Evolutionary conservation across 2,113 vertebrate species (phyloP).

Genomic region (Dipodomys merriami): DNA sequence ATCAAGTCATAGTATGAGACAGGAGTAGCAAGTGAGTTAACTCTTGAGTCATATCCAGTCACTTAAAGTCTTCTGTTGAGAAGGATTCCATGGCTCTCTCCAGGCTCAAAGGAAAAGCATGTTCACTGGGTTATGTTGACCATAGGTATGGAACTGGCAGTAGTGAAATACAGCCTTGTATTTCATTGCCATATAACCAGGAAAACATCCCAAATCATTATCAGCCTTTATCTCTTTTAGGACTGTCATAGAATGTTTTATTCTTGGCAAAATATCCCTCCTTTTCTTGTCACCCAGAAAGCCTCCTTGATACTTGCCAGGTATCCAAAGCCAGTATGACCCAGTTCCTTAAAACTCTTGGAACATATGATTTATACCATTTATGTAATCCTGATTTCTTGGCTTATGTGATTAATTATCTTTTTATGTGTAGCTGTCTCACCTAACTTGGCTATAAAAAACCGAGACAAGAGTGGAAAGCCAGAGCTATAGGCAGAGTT

Average conservation of each 20-base stretch:
- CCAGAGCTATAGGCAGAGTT: neutral
- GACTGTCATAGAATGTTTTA: slow-evolving; percentile 8
- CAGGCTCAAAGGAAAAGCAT: neutral
- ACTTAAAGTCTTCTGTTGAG: neutral
- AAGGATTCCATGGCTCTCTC: neutral
- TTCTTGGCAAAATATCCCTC: slow-evolving; percentile 31
- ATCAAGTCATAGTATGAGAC: neutral
- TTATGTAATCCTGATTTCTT: slow-evolving; percentile 62
- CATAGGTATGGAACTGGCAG: neutral
- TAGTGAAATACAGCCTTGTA: neutral
- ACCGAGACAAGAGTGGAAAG: slow-evolving; percentile 41
- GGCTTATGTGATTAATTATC: slow-evolving; percentile 58
- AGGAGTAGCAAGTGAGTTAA: neutral
- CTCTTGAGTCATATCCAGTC: neutral
- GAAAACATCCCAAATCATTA: neutral
- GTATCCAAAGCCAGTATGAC: slow-evolving; percentile 29
- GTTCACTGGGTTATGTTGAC: neutral
- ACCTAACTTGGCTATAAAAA: slow-evolving; percentile 45
- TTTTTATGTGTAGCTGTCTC: slow-evolving; percentile 47
- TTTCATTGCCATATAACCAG: neutral
- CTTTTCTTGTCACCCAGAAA: neutral
- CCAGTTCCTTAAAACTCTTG: slow-evolving; percentile 32
- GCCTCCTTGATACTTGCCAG: slow-evolving; percentile 4
- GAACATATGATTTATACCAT: slow-evolving; percentile 33
- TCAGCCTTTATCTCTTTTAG: slow-evolving; percentile 38